Percentiles rank a stretch among this genome's conserved stretches.
Evolutionary conservation across 2,113 vertebrate genomes (phyloP).

Genomic region (Clupea harengus): DNA sequence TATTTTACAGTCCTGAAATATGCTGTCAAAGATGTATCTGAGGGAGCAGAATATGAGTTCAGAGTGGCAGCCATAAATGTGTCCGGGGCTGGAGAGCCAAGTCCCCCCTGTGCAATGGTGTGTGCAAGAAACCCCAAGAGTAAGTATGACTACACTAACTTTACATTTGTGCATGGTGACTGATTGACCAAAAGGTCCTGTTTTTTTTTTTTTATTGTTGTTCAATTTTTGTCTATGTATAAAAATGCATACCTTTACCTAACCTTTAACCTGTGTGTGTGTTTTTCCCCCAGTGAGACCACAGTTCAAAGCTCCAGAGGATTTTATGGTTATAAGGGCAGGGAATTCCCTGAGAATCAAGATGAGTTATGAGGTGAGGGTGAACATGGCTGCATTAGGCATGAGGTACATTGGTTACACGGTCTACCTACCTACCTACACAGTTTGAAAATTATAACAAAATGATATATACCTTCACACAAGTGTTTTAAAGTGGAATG

Average conservation of each 20-base stretch:
- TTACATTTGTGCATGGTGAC: not conserved
- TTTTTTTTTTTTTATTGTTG: not conserved
- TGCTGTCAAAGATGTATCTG: conserved; percentile 71
- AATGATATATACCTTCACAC: not conserved
- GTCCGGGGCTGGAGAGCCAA: conserved; percentile 78
- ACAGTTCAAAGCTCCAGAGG: conserved; percentile 72
- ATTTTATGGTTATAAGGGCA: conserved; percentile 72
- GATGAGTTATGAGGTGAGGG: conserved; percentile 79
- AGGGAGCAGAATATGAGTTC: conserved; percentile 84
- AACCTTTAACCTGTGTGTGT: not conserved
- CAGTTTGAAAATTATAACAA: not conserved
- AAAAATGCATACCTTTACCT: too few relatives aligned
- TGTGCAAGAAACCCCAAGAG: conserved; percentile 79
- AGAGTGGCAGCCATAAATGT: conserved; percentile 81
- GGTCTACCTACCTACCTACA: not conserved
- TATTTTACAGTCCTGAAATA: conserved; percentile 67
- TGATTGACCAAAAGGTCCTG: not conserved
- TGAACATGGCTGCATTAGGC: not conserved
- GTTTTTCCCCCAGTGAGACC: conserved; percentile 73
- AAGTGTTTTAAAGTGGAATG: not conserved
- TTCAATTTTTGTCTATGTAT: not conserved
- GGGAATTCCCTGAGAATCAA: conserved; percentile 76
- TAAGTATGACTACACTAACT: conserved; percentile 63
- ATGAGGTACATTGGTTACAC: not conserved
- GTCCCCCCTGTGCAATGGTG: conserved; percentile 71